Evolutionary conservation across 2,797 vertebrate genomes (phyloP), one percentile per base, ranked within the genome.

Genomic region (Macroramphosus scolopax): DNA sequence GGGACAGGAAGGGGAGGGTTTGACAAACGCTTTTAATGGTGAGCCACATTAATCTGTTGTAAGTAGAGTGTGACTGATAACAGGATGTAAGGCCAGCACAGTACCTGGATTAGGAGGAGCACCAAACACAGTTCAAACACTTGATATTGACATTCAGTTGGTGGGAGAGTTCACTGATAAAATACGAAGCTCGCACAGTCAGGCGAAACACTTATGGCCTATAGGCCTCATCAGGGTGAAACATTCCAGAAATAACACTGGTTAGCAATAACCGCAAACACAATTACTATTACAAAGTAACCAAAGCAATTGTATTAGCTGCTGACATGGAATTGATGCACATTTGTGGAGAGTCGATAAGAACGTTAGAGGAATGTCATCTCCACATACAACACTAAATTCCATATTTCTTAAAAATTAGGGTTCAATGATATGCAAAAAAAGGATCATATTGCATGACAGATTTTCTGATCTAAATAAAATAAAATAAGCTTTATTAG

Each of bases 41-140:
- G 40, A 50, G 18, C 5, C 17, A 17, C 17, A 25, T 28, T 28
- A 2, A n/a, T 30, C 17, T 26, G 36, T 17, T 41, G 17, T 49
- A 5, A 51, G 31, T 18, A 32, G 13, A 3, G 17, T 20, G 7
- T 33, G 49, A 49, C 4, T 29, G 26, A 25, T n/a, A 61, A 34
- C 66, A 74, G 72, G 82, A 78, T 79, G 68, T 63, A 26, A 52
- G 52, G 17, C 17, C n/a, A 46, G 25, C 7, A 50, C 14, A 37
- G 55, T 0, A 72, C 14, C 70, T 57, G 76, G 68, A 78, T 64
- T 1, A 66, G 60, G 66, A 67, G 56, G 62, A 72, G 50, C 12
- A 28, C 18, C 17, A n/a, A 26, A 24, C 34, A 31, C 26, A 71
- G 62, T 43, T 50, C 55, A 81, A 78, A 78, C 62, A 74, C 11